These are phyloP conservation scores for Nicator chloris DNA, from an alignment of 2,113 vertebrate species.

Conservation along the genomic window DNA sequence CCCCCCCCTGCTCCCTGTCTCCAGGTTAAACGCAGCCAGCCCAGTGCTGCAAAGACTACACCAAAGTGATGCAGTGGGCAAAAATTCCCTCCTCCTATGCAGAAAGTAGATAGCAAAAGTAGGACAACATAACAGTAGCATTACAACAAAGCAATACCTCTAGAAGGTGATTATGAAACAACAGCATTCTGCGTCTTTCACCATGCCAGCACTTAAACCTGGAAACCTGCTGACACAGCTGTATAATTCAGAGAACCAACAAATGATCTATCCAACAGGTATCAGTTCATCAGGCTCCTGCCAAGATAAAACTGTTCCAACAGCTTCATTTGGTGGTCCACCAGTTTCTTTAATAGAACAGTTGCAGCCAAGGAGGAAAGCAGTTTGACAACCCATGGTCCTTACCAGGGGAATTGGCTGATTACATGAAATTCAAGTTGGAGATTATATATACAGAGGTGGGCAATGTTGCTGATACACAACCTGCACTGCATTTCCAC, in stretches of 20 bases:
- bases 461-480: background rate
- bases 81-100: background rate
- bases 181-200: background rate
- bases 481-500: background rate
- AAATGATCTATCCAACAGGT: background rate
- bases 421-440: background rate
- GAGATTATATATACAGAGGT: background rate
- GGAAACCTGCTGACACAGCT: slow-evolving; percentile 25
- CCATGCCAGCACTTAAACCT: background rate
- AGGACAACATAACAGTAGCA: slow-evolving; percentile 33
- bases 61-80: background rate
- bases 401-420: background rate
- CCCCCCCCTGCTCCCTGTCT: fast-evolving
- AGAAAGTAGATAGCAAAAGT: slow-evolving; percentile 33
- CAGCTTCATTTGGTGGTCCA: background rate
- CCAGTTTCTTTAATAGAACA: background rate
- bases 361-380: background rate
- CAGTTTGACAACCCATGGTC: background rate
- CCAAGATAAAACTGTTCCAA: background rate
- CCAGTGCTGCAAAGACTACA: background rate
- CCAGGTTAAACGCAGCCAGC: background rate
- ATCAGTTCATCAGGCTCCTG: background rate
- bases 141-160: slow-evolving; percentile 18
- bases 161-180: slow-evolving; percentile 41
- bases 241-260: background rate